phyloP scores from a whole-genome alignment of 2,113 vertebrate species.

The Phodopus roborovskii region DNA sequence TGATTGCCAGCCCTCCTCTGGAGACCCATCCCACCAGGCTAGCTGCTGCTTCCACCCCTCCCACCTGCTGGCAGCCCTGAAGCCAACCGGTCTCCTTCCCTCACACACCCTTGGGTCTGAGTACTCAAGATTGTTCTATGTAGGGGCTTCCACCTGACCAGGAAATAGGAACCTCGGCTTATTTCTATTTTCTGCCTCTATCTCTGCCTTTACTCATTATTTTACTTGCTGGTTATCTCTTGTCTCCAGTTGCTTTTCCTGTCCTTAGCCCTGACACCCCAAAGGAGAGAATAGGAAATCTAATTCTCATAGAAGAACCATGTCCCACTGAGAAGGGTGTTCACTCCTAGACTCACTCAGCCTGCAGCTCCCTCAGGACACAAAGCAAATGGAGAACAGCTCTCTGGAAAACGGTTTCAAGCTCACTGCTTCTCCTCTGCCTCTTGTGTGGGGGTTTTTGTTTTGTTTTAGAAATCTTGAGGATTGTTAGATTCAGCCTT shows the following conservation, averaged over 20 bases:
- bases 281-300: background rate
- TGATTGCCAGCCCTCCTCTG: background rate
- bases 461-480: background rate
- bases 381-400: background rate
- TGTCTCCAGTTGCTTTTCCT: background rate
- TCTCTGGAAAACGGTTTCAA: background rate
- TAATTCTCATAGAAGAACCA: background rate
- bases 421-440: background rate
- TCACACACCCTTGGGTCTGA: background rate
- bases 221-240: slow-evolving; percentile 2
- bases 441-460: background rate
- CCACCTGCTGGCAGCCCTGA: background rate
- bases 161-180: background rate
- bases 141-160: background rate
- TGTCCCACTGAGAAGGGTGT: too few relatives aligned
- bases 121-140: background rate
- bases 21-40: background rate
- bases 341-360: background rate
- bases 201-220: background rate
- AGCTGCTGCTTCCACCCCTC: background rate
- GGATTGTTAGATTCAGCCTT: background rate
- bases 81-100: background rate
- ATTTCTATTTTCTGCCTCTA: background rate
- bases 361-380: background rate
- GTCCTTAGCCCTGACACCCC: background rate